Conservation (phyloP, 2,888 invertebrate species). For the Epinotia bilunana region DNA sequence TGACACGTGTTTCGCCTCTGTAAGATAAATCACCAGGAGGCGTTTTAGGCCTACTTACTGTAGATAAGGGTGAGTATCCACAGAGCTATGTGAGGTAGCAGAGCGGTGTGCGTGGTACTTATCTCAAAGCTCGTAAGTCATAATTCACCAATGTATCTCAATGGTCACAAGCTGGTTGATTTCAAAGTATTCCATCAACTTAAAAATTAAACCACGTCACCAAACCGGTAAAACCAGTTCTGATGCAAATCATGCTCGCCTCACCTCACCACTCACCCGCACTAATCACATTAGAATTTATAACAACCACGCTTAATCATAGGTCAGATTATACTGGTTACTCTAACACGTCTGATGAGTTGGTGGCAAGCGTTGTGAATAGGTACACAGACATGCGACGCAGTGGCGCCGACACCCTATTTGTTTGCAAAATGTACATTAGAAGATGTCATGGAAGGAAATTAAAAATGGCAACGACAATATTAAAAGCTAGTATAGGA, state of each 20-base stretch:
- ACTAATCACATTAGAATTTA: neutral
- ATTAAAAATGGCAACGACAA: conserved; percentile 23
- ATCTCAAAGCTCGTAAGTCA: too few species aligned
- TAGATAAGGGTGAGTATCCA: too few species aligned
- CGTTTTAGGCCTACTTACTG: too few species aligned
- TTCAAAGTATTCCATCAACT: neutral
- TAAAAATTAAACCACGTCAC: neutral
- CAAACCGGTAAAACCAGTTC: neutral
- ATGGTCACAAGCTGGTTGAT: neutral
- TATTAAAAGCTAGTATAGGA: neutral
- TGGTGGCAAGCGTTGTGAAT: neutral
- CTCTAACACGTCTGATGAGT: neutral
- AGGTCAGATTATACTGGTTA: neutral
- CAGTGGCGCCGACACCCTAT: conserved; percentile 55
- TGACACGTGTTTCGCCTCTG: too few species aligned
- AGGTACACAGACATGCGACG: conserved; percentile 49
- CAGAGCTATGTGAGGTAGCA: too few species aligned
- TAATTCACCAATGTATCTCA: too few species aligned
- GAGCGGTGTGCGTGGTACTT: too few species aligned
- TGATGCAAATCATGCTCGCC: neutral
- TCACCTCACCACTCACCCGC: too few species aligned
- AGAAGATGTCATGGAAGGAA: conserved; percentile 29
- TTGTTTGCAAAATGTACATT: conserved; percentile 52
- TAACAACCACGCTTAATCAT: neutral
- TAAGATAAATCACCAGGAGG: too few species aligned